Conservation (phyloP, 2,888 invertebrate genomes). For the Crossocerus cetratus region DNA sequence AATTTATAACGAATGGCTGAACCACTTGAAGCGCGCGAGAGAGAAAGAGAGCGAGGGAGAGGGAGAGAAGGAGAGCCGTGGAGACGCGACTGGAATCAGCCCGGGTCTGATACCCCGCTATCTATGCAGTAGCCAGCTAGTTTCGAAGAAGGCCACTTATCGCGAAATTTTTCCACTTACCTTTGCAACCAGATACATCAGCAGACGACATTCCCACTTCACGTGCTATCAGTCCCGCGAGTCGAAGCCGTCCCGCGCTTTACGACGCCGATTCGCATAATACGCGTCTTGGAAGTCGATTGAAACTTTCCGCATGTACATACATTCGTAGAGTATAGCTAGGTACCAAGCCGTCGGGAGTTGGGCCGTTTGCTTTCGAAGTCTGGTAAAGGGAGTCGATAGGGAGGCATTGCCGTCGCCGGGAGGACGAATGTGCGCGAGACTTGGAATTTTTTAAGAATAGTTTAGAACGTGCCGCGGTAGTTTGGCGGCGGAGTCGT, state of each 20-base stretch:
- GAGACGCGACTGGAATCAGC: background rate
- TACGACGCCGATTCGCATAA: slow-evolving; percentile 4
- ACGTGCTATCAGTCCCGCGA: too few relatives aligned
- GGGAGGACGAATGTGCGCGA: too few relatives aligned
- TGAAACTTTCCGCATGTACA: slow-evolving; percentile 4
- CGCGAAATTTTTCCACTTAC: slow-evolving; percentile 7
- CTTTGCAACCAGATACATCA: background rate
- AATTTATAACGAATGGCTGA: slow-evolving; percentile 63
- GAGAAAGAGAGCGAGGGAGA: background rate
- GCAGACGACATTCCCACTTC: too few relatives aligned
- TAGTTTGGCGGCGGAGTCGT: too few relatives aligned
- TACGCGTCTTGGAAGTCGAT: background rate
- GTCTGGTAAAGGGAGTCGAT: too few relatives aligned
- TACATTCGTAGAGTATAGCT: too few relatives aligned
- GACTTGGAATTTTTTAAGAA: too few relatives aligned
- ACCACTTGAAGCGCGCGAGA: slow-evolving; percentile 54
- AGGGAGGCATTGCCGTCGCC: too few relatives aligned
- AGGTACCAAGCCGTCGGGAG: background rate
- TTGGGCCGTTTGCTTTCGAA: background rate
- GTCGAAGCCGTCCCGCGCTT: too few relatives aligned
- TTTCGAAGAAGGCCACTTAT: slow-evolving; percentile 33
- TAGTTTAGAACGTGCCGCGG: too few relatives aligned
- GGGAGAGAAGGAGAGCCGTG: background rate
- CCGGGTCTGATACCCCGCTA: slow-evolving; percentile 28
- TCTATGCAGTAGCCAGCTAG: slow-evolving; percentile 19